phyloP scores from a whole-genome alignment of 1,140 invertebrate genomes.

The Zaprionus ghesquierei region DNA sequence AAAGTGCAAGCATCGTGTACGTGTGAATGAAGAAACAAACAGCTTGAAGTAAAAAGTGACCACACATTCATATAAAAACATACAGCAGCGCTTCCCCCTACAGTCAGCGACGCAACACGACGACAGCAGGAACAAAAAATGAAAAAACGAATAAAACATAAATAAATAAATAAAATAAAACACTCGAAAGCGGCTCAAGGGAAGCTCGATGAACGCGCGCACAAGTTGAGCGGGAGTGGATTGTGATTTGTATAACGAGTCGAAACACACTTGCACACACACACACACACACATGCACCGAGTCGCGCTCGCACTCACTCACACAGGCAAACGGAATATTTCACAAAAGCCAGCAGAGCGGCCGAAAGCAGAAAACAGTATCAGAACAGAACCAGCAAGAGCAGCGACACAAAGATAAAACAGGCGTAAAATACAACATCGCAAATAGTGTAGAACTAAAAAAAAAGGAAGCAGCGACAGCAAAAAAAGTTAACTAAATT shows the following conservation, averaged over 20 bases:
- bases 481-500: not conserved
- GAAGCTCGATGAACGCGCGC: conserved; percentile 1
- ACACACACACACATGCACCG: not conserved
- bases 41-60: too few relatives aligned
- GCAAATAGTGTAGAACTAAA: conserved; percentile 3
- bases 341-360: conserved; percentile 36
- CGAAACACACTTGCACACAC: not conserved
- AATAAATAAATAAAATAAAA: conserved; percentile 45
- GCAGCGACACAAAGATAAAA: conserved; percentile 22
- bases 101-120: conserved; percentile 10
- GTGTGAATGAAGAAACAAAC: not conserved
- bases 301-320: not conserved
- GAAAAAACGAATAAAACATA: conserved; percentile 19
- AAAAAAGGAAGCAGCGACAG: not conserved
- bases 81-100: not conserved
- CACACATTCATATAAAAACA: too few relatives aligned
- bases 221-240: conserved; percentile 23
- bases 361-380: conserved; percentile 37
- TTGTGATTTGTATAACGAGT: conserved; percentile 27
- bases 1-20: conserved; percentile 2
- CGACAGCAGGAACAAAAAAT: conserved; percentile 12
- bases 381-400: conserved; percentile 37
- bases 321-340: conserved; percentile 14
- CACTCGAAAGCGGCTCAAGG: conserved; percentile 25
- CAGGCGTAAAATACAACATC: conserved; percentile 2